Conservation (phyloP, 2,888 invertebrate species). For the Drosophila neonasuta region DNA sequence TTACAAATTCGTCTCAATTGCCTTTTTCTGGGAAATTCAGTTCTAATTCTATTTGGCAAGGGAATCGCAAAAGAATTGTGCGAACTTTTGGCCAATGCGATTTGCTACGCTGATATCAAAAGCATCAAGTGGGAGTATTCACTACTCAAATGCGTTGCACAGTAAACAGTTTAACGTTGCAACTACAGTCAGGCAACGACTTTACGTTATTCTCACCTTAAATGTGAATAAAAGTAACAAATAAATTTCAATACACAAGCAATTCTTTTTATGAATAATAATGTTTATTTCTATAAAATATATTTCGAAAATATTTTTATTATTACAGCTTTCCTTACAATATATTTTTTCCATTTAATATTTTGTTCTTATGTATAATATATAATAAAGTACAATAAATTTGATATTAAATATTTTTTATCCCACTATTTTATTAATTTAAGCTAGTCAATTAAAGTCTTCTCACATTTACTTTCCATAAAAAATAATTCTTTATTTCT, state of each 20-base stretch:
- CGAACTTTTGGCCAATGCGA: conserved; percentile 34
- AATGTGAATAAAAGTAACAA: too few relatives aligned
- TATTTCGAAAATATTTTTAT: too few relatives aligned
- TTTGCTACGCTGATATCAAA: conserved; percentile 23
- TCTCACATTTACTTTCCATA: too few relatives aligned
- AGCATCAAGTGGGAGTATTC: not conserved
- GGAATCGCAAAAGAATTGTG: conserved; percentile 26
- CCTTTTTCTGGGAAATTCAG: conserved; percentile 27
- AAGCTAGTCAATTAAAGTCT: not conserved
- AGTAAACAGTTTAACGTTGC: not conserved
- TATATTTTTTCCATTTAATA: too few relatives aligned
- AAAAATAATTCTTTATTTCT: not conserved
- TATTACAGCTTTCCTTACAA: too few relatives aligned
- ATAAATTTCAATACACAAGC: too few relatives aligned
- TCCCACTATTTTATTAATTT: too few relatives aligned
- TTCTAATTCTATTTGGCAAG: conserved; percentile 28
- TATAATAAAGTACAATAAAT: too few relatives aligned
- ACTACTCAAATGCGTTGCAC: not conserved
- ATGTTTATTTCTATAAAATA: too few relatives aligned
- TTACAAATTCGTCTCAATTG: conserved; percentile 42
- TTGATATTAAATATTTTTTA: not conserved
- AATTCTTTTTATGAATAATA: too few relatives aligned
- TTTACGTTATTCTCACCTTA: too few relatives aligned
- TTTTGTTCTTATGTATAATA: too few relatives aligned
- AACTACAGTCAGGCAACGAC: not conserved